phyloP scores from a whole-genome alignment of 2,888 invertebrate species.

The Callyntrura sp. region DNA sequence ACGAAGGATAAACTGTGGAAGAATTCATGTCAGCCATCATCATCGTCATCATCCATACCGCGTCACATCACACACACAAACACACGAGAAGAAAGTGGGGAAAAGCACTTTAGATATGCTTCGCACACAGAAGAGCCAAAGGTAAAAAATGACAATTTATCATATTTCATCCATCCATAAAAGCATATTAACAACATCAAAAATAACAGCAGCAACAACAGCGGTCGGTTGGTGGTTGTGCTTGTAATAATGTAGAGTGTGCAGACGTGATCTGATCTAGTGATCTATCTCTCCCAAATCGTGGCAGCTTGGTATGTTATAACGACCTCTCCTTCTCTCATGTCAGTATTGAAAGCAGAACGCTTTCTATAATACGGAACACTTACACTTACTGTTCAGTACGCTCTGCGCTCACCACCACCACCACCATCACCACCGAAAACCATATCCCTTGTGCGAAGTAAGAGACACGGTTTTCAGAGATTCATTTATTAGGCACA shows the following conservation, averaged over 20 bases:
- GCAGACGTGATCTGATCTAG: slow-evolving; percentile 74
- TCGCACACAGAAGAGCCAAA: slow-evolving; percentile 37
- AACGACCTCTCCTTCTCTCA: background rate
- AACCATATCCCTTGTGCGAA: background rate
- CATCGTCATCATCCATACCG: slow-evolving; percentile 27
- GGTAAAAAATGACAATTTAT: slow-evolving; percentile 70
- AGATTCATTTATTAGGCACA: slow-evolving; percentile 57
- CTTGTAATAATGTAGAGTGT: slow-evolving; percentile 54
- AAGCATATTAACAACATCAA: slow-evolving; percentile 34
- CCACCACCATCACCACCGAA: too few relatives aligned
- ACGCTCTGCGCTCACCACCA: too few relatives aligned
- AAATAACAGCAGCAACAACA: slow-evolving; percentile 38
- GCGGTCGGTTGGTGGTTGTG: slow-evolving; percentile 69
- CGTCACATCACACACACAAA: slow-evolving; percentile 3
- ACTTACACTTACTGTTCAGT: slow-evolving; percentile 10
- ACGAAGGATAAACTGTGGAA: background rate
- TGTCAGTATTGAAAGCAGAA: slow-evolving; percentile 8
- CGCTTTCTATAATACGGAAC: slow-evolving; percentile 9
- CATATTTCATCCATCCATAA: slow-evolving; percentile 68
- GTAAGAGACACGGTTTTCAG: background rate
- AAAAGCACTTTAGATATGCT: slow-evolving; percentile 69
- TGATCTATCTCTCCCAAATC: slow-evolving; percentile 70
- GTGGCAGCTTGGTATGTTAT: slow-evolving; percentile 61
- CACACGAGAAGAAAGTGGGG: slow-evolving; percentile 65
- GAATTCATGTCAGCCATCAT: slow-evolving; percentile 60